Percentiles rank a stretch among this genome's conserved stretches.
Evolutionary conservation across 1,140 invertebrate species (phyloP).

Genomic region (Delia radicum): DNA sequence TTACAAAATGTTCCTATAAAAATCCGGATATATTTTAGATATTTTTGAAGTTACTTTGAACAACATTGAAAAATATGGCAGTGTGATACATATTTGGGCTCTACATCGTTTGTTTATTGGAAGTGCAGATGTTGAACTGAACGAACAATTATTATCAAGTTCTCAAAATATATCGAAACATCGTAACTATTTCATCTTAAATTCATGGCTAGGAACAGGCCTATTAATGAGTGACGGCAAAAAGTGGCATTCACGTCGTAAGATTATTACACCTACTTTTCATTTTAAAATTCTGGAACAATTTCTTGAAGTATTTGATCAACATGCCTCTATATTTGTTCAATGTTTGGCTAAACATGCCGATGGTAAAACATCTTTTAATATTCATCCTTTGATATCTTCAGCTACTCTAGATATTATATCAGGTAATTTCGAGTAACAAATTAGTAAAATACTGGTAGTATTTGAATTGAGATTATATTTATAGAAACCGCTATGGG

Average conservation of each 20-base stretch:
- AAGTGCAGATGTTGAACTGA: slow-evolving; percentile 11
- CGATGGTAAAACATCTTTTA: slow-evolving; percentile 8
- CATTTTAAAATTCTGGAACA: slow-evolving; percentile 82
- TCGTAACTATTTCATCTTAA: neutral
- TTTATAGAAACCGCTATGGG: slow-evolving; percentile 83
- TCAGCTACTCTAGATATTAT: slow-evolving; percentile 26
- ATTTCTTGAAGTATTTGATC: slow-evolving; percentile 71
- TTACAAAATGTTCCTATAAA: neutral
- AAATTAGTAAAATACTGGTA: too few relatives aligned
- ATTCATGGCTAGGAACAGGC: slow-evolving; percentile 46
- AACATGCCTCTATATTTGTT: slow-evolving; percentile 62
- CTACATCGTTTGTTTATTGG: neutral
- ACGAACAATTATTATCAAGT: slow-evolving; percentile 14
- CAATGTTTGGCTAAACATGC: slow-evolving; percentile 51
- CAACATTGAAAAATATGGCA: neutral
- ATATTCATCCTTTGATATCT: slow-evolving; percentile 20
- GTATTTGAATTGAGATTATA: slow-evolving; percentile 32
- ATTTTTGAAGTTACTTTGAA: neutral
- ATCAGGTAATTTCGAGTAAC: too few relatives aligned
- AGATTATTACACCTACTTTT: slow-evolving; percentile 79
- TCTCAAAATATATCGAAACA: slow-evolving; percentile 19
- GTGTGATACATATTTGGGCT: neutral
- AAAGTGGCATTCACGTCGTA: slow-evolving; percentile 74
- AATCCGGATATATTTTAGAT: too few relatives aligned
- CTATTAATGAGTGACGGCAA: slow-evolving; percentile 54